phyloP scores from a whole-genome alignment of 2,888 invertebrate species.

The Heliconius aoede region DNA sequence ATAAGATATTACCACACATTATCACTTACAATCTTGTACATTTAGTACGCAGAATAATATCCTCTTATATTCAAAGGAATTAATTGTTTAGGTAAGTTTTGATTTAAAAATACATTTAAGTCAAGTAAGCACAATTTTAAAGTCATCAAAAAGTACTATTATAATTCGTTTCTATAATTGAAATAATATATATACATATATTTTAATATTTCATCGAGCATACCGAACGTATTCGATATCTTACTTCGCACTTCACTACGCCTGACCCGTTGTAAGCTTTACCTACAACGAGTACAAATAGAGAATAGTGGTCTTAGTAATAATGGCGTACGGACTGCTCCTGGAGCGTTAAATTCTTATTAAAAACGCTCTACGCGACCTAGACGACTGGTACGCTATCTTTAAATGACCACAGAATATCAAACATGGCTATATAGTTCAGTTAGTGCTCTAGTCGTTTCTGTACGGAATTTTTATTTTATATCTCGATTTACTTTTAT shows the following conservation, averaged over 20 bases:
- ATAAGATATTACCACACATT: slow-evolving; percentile 1
- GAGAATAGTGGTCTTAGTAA: slow-evolving; percentile 71
- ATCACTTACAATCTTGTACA: not conserved
- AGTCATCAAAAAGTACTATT: too few relatives aligned
- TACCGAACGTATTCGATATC: slow-evolving; percentile 21
- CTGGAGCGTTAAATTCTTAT: slow-evolving; percentile 72
- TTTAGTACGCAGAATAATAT: not conserved
- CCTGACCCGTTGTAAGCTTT: slow-evolving; percentile 65
- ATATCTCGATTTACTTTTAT: not conserved
- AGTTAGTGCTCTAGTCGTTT: not conserved
- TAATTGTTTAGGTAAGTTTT: not conserved
- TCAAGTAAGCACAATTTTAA: too few relatives aligned
- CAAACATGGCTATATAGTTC: not conserved
- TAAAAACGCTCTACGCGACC: slow-evolving; percentile 49
- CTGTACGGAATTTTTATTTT: not conserved
- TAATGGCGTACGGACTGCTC: slow-evolving; percentile 63
- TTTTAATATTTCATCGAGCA: too few relatives aligned
- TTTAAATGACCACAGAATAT: slow-evolving; percentile 32
- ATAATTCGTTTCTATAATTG: too few relatives aligned
- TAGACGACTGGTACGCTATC: slow-evolving; percentile 29
- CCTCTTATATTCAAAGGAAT: not conserved
- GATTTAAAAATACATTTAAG: too few relatives aligned
- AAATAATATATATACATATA: too few relatives aligned
- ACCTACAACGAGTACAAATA: slow-evolving; percentile 66
- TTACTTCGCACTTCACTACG: slow-evolving; percentile 52